These are phyloP conservation scores for Mesorhabditis sp. DNA, from an alignment of 2,888 invertebrate genomes.

Conservation along the genomic window DNA sequence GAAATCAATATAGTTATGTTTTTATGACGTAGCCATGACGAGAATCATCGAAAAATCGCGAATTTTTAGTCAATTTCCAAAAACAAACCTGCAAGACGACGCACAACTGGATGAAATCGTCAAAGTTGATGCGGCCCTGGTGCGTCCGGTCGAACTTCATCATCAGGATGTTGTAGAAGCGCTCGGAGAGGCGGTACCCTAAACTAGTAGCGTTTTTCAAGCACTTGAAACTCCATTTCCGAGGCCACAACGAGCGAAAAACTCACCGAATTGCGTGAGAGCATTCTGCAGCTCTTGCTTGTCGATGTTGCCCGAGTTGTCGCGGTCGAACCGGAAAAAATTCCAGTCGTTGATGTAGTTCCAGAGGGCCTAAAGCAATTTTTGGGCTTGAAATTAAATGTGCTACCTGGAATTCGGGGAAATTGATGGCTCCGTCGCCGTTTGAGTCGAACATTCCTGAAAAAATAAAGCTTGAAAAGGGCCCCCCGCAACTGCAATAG, in stretches of 20 bases:
- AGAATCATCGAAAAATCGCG: too few species aligned
- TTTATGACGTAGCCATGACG: too few species aligned
- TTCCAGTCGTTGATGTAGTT: conserved; percentile 96
- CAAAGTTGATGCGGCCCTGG: conserved; percentile 85
- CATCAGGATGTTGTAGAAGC: conserved; percentile 75
- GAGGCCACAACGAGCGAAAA: not conserved
- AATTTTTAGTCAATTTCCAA: not conserved
- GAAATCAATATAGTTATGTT: too few species aligned
- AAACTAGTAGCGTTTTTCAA: conserved; percentile 11
- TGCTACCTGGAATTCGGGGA: conserved; percentile 79
- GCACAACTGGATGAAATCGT: conserved; percentile 93
- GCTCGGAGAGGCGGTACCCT: conserved; percentile 74
- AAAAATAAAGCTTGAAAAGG: conserved; percentile 6
- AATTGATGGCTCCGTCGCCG: conserved; percentile 81
- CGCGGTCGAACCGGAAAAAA: conserved; percentile 89
- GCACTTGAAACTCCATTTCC: not conserved
- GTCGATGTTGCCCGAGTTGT: conserved; percentile 84
- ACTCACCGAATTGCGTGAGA: conserved; percentile 72
- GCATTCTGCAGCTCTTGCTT: conserved; percentile 83
- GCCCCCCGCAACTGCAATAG: not conserved
- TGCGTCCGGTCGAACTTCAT: conserved; percentile 90
- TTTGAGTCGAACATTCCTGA: conserved; percentile 83
- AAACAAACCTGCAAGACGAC: conserved; percentile 31
- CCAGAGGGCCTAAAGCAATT: conserved; percentile 72
- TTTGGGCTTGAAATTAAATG: not conserved